Evolutionary conservation across 2,113 vertebrate genomes (phyloP), one percentile per base, ranked within the genome.

Genomic region (Zapornia atra): DNA sequence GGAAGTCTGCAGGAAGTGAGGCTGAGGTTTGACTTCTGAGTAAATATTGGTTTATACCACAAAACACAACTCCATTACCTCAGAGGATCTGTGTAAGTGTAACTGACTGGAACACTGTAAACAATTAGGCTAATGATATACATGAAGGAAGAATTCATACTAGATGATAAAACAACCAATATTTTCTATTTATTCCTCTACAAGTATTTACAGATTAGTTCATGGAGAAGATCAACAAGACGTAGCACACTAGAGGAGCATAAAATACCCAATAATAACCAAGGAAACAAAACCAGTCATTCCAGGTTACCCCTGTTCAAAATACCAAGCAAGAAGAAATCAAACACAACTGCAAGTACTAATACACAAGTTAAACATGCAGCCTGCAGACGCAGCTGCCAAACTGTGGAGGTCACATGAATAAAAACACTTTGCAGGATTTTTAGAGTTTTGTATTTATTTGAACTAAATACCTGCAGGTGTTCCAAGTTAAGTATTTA

Each of bases 91-190:
- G 68, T 68, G 15, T 78, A 96, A 94, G 82, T 82, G 70, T 92
- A 96, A 92, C 93, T 94, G 81, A 92, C 81, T 95, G 89, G 82
- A 95, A 95, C 81, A 94, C 81, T 89, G 51, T 57, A 69, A 96
- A 94, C 81, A 96, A 94, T 95, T 94, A 94, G 72, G 72, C 61
- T 96, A 94, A 97, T 96, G 69, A 89, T 79, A 94, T 48, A 93
- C 46, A 88, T 34, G 46, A 83, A 93, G 63, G 42, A 95, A 68
- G 33, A 92, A 92, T 64, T 75, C 34, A 71, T 21, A 78, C 10
- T 13, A 60, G 60, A 86, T 70, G 34, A 92, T 40, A 76, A 79
- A 94, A 84, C 15, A 81, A 64, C 51, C 12, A 66, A 24, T 78
- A 88, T 57, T 71, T 91, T 68, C 69, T 75, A 64, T 92, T 95